These are phyloP conservation scores for Sebastes elongatus DNA, from an alignment of 2,797 vertebrate species.

Conservation along the genomic window DNA sequence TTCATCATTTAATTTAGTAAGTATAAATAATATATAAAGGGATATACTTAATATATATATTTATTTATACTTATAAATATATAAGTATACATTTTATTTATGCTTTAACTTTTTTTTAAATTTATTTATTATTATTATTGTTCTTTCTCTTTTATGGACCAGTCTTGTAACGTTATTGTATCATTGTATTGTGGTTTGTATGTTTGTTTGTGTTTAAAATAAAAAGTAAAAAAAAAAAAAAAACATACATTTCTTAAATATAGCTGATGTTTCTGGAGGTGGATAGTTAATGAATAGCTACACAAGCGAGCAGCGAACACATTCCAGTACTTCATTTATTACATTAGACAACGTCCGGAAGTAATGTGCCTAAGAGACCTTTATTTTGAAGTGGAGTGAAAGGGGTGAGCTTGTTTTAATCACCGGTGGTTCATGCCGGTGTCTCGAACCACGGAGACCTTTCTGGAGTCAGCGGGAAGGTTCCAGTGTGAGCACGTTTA, in stretches of 20 bases:
- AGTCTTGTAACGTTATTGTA: too few species aligned
- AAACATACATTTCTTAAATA: neutral
- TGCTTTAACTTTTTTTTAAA: too few species aligned
- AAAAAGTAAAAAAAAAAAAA: too few species aligned
- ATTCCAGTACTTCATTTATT: neutral
- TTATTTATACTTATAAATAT: too few species aligned
- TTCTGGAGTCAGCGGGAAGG: slow-evolving; percentile 21
- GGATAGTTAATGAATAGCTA: neutral
- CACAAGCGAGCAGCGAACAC: neutral
- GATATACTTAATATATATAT: too few species aligned
- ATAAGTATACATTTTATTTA: too few species aligned
- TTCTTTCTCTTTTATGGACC: too few species aligned
- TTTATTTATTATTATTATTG: too few species aligned
- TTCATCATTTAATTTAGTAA: too few species aligned
- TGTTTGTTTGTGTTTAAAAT: too few species aligned
- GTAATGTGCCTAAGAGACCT: neutral
- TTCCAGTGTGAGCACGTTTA: neutral
- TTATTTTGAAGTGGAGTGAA: slow-evolving; percentile 44
- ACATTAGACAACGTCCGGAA: neutral
- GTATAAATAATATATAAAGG: fast-evolving
- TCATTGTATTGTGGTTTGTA: too few species aligned
- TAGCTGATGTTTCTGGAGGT: fast-evolving
- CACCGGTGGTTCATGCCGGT: neutral
- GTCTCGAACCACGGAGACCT: neutral
- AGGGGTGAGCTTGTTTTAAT: slow-evolving; percentile 45